phyloP scores from a whole-genome alignment of 2,113 vertebrate species.

The Ammodytes marinus region DNA sequence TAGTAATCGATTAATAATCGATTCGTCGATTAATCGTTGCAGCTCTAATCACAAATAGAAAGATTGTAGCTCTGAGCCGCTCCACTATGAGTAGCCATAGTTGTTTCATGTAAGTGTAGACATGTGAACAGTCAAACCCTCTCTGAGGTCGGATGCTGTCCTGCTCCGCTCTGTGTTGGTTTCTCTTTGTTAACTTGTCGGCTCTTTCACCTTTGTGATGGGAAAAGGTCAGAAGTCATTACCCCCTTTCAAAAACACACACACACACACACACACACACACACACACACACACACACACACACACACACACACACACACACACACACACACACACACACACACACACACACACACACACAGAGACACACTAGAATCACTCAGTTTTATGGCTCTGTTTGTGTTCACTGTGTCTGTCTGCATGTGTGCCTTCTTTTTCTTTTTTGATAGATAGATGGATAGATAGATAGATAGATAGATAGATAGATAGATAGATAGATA shows the following conservation, averaged over 20 bases:
- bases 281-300: constrained; percentile 30
- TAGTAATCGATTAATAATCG: too few relatives aligned
- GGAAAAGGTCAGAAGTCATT: constrained; percentile 63
- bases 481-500: too few relatives aligned
- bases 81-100: too few relatives aligned
- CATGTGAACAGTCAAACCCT: not conserved
- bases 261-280: not conserved
- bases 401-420: constrained; percentile 23
- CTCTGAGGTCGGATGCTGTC: not conserved
- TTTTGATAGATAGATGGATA: too few relatives aligned
- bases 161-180: constrained; percentile 4
- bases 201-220: constrained; percentile 44
- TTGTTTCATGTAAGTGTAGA: too few relatives aligned
- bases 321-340: constrained; percentile 28
- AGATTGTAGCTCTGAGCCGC: too few relatives aligned
- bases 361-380: constrained; percentile 29
- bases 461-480: too few relatives aligned
- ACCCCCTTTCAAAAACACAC: constrained; percentile 24
- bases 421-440: not conserved
- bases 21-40: too few relatives aligned
- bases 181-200: constrained; percentile 41
- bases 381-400: constrained; percentile 54
- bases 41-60: too few relatives aligned
- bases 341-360: not conserved
- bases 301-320: constrained; percentile 1